phyloP scores from a whole-genome alignment of 2,797 vertebrate genomes.

The Spheniscus humboldti region DNA sequence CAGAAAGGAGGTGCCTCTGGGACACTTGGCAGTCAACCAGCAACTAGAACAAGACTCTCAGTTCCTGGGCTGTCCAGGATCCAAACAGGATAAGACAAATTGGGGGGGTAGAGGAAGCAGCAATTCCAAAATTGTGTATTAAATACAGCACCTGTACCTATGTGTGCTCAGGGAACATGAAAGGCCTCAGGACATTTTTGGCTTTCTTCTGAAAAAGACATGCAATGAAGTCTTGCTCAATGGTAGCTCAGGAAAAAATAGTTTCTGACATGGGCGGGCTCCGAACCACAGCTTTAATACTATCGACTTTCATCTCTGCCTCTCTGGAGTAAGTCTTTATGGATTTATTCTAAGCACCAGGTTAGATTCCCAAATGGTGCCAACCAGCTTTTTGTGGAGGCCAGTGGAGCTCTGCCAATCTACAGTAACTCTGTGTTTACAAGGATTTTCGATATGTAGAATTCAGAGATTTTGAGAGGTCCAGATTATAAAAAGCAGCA shows the following conservation, averaged over 20 bases:
- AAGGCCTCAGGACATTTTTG: neutral
- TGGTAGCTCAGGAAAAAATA: neutral
- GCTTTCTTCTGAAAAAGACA: neutral
- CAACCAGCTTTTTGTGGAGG: neutral
- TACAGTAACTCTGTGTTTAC: neutral
- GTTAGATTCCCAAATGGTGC: neutral
- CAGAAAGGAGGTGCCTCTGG: neutral
- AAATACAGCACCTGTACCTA: neutral
- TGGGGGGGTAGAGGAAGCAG: neutral
- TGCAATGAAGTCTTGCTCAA: neutral
- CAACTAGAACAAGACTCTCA: neutral
- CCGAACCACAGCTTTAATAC: neutral
- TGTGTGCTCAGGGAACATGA: neutral
- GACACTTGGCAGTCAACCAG: neutral
- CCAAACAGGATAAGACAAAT: neutral
- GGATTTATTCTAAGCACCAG: neutral
- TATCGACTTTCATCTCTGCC: neutral
- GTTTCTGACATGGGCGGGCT: neutral
- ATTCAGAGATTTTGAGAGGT: neutral
- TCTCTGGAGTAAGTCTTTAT: neutral
- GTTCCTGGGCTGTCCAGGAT: neutral
- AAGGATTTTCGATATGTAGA: neutral
- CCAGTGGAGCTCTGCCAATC: neutral
- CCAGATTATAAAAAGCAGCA: neutral
- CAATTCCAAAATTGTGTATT: neutral